Conservation (phyloP, 2,888 invertebrate genomes). For the Latheticus oryzae region DNA sequence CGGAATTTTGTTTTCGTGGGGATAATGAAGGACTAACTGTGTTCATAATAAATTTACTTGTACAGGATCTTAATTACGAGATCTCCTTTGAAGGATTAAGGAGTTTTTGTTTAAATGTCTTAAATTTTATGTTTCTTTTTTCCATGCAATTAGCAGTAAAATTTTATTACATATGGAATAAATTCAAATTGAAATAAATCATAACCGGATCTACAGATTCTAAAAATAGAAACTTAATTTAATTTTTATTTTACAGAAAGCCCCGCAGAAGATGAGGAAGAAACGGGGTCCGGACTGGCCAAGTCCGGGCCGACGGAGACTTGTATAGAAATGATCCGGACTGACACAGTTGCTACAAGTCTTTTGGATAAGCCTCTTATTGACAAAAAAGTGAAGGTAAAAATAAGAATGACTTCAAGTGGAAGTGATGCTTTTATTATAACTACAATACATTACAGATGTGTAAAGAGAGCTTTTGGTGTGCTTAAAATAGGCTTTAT, state of each 20-base stretch:
- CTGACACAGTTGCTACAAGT: constrained; percentile 66
- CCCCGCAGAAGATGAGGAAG: constrained; percentile 71
- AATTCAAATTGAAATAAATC: constrained; percentile 23
- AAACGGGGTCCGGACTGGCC: constrained; percentile 60
- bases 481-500: too few relatives aligned
- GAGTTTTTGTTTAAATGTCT: background rate
- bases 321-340: constrained; percentile 72
- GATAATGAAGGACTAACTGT: background rate
- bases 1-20: constrained; percentile 4
- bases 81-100: constrained; percentile 3
- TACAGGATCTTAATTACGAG: constrained; percentile 25
- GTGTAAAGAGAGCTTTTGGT: too few relatives aligned
- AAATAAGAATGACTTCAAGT: too few relatives aligned
- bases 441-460: too few relatives aligned
- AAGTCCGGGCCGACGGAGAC: constrained; percentile 58
- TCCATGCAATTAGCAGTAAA: constrained; percentile 9
- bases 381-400: constrained; percentile 82
- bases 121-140: too few relatives aligned
- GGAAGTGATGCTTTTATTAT: too few relatives aligned
- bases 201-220: too few relatives aligned
- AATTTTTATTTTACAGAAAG: constrained; percentile 66
- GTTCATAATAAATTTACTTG: constrained; percentile 25
- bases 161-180: constrained; percentile 33
- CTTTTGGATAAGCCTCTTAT: constrained; percentile 74
- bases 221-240: too few relatives aligned